These are phyloP conservation scores for Nesoenas mayeri DNA, from an alignment of 2,113 vertebrate genomes.

Conservation along the genomic window DNA sequence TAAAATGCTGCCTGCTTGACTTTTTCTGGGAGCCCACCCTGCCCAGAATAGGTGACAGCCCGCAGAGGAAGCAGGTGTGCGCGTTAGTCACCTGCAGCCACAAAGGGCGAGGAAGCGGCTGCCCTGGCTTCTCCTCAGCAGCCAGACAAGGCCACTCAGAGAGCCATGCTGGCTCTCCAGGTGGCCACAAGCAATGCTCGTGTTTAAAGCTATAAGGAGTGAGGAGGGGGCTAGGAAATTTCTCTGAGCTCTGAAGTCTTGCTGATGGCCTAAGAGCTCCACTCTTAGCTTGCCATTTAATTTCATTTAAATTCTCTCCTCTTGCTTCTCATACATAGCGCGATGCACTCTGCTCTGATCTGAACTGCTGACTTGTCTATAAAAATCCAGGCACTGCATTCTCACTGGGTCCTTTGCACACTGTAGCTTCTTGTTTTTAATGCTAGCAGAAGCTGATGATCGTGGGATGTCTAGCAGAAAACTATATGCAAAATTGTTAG, in stretches of 20 bases:
- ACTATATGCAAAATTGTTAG: background rate
- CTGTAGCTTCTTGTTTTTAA: background rate
- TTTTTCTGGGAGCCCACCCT: background rate
- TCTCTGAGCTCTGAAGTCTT: background rate
- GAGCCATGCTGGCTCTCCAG: background rate
- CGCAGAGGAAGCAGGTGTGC: constrained; percentile 35
- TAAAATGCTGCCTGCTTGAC: background rate
- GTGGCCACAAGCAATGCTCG: background rate
- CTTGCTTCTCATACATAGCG: background rate
- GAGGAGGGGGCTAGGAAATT: background rate
- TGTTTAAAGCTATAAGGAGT: background rate
- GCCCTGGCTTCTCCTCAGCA: background rate
- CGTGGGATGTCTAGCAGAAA: background rate
- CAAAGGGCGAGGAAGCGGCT: constrained; percentile 8
- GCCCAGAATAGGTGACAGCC: background rate
- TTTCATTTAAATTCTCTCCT: background rate
- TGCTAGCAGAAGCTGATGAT: background rate
- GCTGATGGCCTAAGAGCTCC: background rate
- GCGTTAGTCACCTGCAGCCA: background rate
- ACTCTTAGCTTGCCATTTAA: background rate
- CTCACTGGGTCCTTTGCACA: background rate
- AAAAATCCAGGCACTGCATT: background rate
- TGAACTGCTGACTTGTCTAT: accelerated
- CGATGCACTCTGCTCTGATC: accelerated
- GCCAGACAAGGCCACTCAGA: background rate